These are phyloP conservation scores for Acanthis flammea DNA, from an alignment of 2,797 vertebrate species.

Conservation along the genomic window DNA sequence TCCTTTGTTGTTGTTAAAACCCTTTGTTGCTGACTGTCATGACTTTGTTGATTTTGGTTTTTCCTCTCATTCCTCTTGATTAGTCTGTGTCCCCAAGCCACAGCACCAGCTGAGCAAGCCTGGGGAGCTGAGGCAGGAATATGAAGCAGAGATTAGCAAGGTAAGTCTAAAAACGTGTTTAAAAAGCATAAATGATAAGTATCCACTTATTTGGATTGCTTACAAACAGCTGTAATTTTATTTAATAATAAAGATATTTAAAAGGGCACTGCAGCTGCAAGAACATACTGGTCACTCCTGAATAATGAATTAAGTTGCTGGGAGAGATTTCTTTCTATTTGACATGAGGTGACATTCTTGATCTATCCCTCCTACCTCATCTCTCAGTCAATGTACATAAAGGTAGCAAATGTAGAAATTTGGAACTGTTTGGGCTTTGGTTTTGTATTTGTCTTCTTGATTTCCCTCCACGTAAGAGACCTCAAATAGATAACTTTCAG, in stretches of 20 bases:
- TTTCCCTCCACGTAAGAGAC: background rate
- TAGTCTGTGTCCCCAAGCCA: conserved; percentile 65
- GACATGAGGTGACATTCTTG: background rate
- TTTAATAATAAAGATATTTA: background rate
- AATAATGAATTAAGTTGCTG: background rate
- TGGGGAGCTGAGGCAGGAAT: conserved; percentile 80
- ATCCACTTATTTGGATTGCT: background rate
- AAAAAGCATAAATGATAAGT: background rate
- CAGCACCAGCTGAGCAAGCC: conserved; percentile 74
- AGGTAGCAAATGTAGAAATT: background rate
- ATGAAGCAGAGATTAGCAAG: conserved; percentile 81
- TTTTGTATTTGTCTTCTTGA: background rate
- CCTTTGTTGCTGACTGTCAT: background rate
- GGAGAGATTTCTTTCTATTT: background rate
- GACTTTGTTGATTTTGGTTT: background rate
- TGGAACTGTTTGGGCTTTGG: background rate
- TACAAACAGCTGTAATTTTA: background rate
- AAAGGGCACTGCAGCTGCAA: background rate
- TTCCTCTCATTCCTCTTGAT: background rate
- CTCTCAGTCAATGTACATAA: background rate
- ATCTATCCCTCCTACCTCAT: background rate
- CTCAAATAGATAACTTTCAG: background rate
- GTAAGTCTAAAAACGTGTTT: conserved; percentile 50
- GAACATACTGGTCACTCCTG: background rate
- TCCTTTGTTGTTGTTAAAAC: background rate